A percentile compares a stretch with the other conserved stretches of the same genome.
Conservation (phyloP, 2,113 vertebrate genomes). For the Lampris megalopsis region DNA sequence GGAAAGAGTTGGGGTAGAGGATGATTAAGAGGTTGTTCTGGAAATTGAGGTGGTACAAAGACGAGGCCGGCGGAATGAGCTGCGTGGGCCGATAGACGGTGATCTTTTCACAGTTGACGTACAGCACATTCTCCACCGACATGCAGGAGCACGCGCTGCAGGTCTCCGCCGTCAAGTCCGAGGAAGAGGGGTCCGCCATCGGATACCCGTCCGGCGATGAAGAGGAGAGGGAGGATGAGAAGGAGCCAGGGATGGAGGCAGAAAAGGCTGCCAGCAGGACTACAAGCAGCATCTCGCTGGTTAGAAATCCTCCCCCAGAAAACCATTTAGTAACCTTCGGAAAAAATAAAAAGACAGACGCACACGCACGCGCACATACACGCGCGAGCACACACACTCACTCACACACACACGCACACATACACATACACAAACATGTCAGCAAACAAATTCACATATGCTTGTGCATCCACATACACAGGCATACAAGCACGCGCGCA, state of each 20-base stretch:
- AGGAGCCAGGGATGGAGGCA: slow-evolving; percentile 72
- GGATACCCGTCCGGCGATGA: slow-evolving; percentile 68
- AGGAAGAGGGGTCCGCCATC: slow-evolving; percentile 62
- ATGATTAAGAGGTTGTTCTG: slow-evolving; percentile 97
- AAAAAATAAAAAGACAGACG: slow-evolving; percentile 56
- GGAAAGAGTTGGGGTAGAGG: slow-evolving; percentile 95
- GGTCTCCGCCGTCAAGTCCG: slow-evolving; percentile 92
- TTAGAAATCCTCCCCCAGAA: slow-evolving; percentile 91
- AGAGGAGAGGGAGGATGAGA: slow-evolving; percentile 73
- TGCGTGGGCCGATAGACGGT: slow-evolving; percentile 96
- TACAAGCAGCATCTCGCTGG: slow-evolving; percentile 97
- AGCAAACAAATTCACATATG: slow-evolving; percentile 6
- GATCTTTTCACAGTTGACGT: slow-evolving; percentile 98
- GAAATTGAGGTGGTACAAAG: slow-evolving; percentile 97
- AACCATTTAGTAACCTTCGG: slow-evolving; percentile 86
- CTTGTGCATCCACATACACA: slow-evolving; percentile 30
- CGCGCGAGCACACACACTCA: slow-evolving; percentile 21
- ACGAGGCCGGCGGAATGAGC: slow-evolving; percentile 92
- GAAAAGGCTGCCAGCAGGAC: slow-evolving; percentile 94
- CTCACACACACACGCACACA: slow-evolving; percentile 24
- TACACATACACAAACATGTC: slow-evolving; percentile 38
- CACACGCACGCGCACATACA: slow-evolving; percentile 5
- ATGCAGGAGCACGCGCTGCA: slow-evolving; percentile 97
- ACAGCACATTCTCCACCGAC: slow-evolving; percentile 97
- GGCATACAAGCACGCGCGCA: no score